Conservation (phyloP, 2,888 invertebrate genomes). For the Synanthedon vespiformis region DNA sequence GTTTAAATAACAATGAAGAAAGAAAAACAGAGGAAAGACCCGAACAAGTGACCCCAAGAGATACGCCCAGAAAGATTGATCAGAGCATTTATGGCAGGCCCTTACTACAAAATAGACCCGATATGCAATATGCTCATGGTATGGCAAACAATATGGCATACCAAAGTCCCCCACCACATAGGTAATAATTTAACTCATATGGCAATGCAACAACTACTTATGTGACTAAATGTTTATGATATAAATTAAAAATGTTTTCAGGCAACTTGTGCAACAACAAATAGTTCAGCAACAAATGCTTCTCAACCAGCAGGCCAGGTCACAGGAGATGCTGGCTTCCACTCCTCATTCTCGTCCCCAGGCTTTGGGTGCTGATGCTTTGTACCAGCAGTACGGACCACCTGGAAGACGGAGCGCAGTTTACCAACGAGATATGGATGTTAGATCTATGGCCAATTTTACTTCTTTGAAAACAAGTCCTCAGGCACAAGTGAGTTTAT, state of each 20-base stretch:
- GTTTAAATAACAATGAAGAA: constrained; percentile 75
- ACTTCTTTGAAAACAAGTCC: constrained; percentile 56
- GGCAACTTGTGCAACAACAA: constrained; percentile 61
- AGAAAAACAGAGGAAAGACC: constrained; percentile 35
- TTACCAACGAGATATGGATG: constrained; percentile 57
- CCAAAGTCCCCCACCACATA: constrained; percentile 60
- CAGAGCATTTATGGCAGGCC: constrained; percentile 74
- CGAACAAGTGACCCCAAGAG: constrained; percentile 57
- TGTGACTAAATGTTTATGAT: neutral
- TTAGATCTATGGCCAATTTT: constrained; percentile 57
- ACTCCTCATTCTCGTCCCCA: constrained; percentile 40
- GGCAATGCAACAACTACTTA: too few relatives aligned
- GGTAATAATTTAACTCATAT: neutral
- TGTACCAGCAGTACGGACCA: constrained; percentile 62
- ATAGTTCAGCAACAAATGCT: constrained; percentile 63
- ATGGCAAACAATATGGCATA: constrained; percentile 54
- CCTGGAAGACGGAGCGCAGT: constrained; percentile 55
- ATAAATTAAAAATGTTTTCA: constrained; percentile 11
- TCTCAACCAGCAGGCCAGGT: constrained; percentile 62
- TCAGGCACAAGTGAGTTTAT: constrained; percentile 37
- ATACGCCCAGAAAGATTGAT: constrained; percentile 64
- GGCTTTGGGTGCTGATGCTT: constrained; percentile 55
- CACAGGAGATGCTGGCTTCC: constrained; percentile 69
- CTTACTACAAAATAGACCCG: constrained; percentile 58
- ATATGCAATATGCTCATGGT: constrained; percentile 57